Percentiles rank a stretch among this genome's conserved stretches.
These are phyloP conservation scores for Taenaris catops DNA, from an alignment of 2,888 invertebrate species.

Conservation along the genomic window DNA sequence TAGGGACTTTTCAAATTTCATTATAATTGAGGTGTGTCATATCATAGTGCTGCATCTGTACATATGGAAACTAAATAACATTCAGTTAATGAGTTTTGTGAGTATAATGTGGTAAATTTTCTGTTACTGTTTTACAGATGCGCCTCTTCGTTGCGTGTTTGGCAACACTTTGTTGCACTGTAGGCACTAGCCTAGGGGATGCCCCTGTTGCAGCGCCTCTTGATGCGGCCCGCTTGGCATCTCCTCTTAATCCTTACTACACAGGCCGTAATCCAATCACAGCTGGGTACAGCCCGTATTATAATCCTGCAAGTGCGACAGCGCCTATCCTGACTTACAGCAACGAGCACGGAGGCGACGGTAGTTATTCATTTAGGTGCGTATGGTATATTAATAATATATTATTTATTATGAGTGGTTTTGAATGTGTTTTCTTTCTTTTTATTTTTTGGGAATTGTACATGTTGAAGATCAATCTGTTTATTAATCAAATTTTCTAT, in stretches of 20 bases:
- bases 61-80: no score
- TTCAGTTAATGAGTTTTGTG: no score
- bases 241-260: slow-evolving; percentile 29
- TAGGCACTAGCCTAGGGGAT: no score
- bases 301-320: slow-evolving; percentile 41
- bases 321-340: slow-evolving; percentile 76
- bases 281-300: slow-evolving; percentile 43
- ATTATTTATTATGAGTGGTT: not conserved
- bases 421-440: no score
- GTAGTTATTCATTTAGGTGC: slow-evolving; percentile 79
- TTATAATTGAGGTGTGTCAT: no score
- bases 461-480: not conserved
- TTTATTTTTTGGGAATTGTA: not conserved
- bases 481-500: no score
- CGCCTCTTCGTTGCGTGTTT: slow-evolving; percentile 17
- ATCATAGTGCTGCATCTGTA: no score
- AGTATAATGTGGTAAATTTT: no score
- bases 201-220: slow-evolving; percentile 10
- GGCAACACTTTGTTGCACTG: slow-evolving; percentile 5
- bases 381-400: slow-evolving; percentile 10
- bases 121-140: slow-evolving; percentile 32
- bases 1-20: no score
- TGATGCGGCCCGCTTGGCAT: slow-evolving; percentile 13
- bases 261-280: slow-evolving; percentile 29
- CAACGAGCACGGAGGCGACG: slow-evolving; percentile 79